These are phyloP conservation scores for Trachelus iudaicus DNA, from an alignment of 2,888 invertebrate genomes.

Conservation along the genomic window DNA sequence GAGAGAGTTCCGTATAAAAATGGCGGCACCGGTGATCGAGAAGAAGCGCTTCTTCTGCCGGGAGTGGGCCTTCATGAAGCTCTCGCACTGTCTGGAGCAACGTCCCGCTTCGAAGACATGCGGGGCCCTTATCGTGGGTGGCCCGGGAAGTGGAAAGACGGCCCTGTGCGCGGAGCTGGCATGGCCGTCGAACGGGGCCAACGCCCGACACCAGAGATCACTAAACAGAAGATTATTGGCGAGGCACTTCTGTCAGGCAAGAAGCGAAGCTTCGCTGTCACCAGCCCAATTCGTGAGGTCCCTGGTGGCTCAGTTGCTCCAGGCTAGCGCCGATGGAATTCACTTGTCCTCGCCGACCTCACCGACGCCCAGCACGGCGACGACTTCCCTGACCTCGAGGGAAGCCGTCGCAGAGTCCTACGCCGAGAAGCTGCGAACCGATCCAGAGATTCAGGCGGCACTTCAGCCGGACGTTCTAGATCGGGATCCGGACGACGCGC, in stretches of 20 bases:
- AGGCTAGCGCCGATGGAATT: slow-evolving; percentile 56
- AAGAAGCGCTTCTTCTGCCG: slow-evolving; percentile 87
- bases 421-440: slow-evolving; percentile 80
- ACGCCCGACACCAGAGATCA: slow-evolving; percentile 77
- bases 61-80: slow-evolving; percentile 96
- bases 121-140: slow-evolving; percentile 89
- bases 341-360: slow-evolving; percentile 43
- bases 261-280: slow-evolving; percentile 86
- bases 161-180: slow-evolving; percentile 86
- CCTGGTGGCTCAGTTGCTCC: slow-evolving; percentile 83
- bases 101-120: slow-evolving; percentile 85
- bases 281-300: slow-evolving; percentile 87
- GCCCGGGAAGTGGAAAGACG: slow-evolving; percentile 95
- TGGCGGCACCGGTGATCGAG: slow-evolving; percentile 68
- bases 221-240: slow-evolving; percentile 85
- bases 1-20: slow-evolving; percentile 25
- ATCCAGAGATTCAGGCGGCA: slow-evolving; percentile 85
- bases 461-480: slow-evolving; percentile 85
- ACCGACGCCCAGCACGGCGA: slow-evolving; percentile 65
- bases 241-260: slow-evolving; percentile 88
- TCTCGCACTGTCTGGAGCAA: slow-evolving; percentile 91
- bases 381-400: slow-evolving; percentile 71
- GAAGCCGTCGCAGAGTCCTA: slow-evolving; percentile 82
- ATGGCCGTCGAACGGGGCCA: slow-evolving; percentile 75
- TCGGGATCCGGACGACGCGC: slow-evolving; percentile 90